A percentile compares a stretch with the other conserved stretches of the same genome.
phyloP scores from a whole-genome alignment of 2,888 invertebrate genomes.

The Seira musarum region DNA sequence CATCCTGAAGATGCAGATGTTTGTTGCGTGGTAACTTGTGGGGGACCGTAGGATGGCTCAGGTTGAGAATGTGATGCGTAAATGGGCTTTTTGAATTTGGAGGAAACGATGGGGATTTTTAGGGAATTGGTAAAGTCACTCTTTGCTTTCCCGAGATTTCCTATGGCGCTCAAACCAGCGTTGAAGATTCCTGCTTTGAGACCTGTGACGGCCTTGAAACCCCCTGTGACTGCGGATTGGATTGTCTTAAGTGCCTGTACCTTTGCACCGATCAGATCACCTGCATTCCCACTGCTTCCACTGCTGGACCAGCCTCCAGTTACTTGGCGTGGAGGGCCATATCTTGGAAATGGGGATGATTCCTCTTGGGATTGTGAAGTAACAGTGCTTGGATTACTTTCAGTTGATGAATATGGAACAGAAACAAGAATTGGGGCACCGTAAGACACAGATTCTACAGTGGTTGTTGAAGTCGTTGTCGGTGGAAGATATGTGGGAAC shows the following conservation, averaged over 20 bases:
- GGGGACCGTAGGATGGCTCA: slow-evolving; percentile 5
- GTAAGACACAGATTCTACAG: too few species aligned
- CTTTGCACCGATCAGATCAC: slow-evolving; percentile 24
- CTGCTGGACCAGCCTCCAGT: not conserved
- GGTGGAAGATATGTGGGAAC: not conserved
- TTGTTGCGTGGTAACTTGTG: not conserved
- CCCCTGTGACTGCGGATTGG: slow-evolving; percentile 25
- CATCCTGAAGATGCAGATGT: not conserved
- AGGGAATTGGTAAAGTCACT: slow-evolving; percentile 27
- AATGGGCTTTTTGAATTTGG: not conserved
- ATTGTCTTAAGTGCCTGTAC: slow-evolving; percentile 25
- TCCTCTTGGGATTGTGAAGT: not conserved
- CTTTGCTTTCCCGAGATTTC: slow-evolving; percentile 30
- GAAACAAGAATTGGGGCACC: too few species aligned
- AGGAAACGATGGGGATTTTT: slow-evolving; percentile 21
- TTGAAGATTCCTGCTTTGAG: slow-evolving; percentile 44
- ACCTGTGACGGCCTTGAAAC: slow-evolving; percentile 24
- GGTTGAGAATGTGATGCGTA: not conserved
- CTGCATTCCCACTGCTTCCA: not conserved
- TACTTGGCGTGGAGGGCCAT: not conserved
- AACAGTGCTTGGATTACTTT: slow-evolving; percentile 5
- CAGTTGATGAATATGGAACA: too few species aligned
- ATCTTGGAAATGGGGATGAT: slow-evolving; percentile 19
- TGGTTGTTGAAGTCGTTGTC: not conserved
- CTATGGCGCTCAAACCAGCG: slow-evolving; percentile 33